Base-by-base conservation (phyloP, 2,888 invertebrate genomes). In the Tetropium fuscum region DNA sequence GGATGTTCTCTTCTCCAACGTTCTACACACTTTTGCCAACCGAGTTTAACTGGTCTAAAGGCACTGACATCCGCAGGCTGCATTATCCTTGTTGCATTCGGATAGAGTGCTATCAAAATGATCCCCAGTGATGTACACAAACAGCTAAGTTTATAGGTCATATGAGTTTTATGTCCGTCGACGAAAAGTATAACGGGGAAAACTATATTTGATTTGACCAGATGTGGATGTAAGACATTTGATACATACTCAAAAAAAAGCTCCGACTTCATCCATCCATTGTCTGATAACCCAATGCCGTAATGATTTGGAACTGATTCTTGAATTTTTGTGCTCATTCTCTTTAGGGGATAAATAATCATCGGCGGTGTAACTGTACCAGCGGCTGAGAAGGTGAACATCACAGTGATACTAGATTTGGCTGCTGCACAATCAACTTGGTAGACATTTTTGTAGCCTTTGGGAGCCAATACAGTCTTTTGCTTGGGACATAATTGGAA, bases 241-340 rank as follows among this genome's bases (percentile, higher is more conserved):
- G 3, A 7, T 2, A 27, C 7, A 27, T 27, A 27, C n/a, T 27
- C 27, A 6, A n/a, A 27, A 7, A 27, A 27, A 2, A 27, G 8
- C n/a, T 27, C 27, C 7, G 27, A 7, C 27, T 58, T 63, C 65
- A 66, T 66, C 63, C 58, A 63, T 2, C 60, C 60, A 3, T 38
- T 36, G 22, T 59, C 43, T 13, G 38, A 43, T 32, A 11, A 18
- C 22, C 18, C 48, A 53, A 43, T 38, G 38, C 3, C 34, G 20
- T 2, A 38, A 47, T 34, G 41, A 15, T n/a, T n/a, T n/a, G n/a
- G n/a, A n/a, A n/a, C n/a, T 3, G 44, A 47, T 15, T 43, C 41
- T 27, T 15, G 54, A 8, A 53, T 48, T 1, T 53, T 48, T n/a
- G 7, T n/a, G n/a, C 8, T 7, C 7, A 63, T 10, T 43, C 60